phyloP scores from a whole-genome alignment of 2,797 vertebrate species.

The Acipenser ruthenus region DNA sequence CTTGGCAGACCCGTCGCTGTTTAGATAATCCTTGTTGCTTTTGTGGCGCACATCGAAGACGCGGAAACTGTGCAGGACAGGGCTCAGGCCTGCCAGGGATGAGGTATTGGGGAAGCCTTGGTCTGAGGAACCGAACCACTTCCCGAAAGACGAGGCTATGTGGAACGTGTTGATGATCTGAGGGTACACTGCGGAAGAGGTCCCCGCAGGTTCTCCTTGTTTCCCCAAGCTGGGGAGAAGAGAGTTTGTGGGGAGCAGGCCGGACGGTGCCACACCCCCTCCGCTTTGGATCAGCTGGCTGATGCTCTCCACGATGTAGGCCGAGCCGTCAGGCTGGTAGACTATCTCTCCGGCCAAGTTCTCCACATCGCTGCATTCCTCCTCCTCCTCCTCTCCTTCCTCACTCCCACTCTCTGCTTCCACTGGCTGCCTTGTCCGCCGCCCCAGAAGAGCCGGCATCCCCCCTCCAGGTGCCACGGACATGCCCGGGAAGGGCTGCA shows the following conservation, averaged over 20 bases:
- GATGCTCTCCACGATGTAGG: slow-evolving; percentile 98
- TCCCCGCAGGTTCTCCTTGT: slow-evolving; percentile 68
- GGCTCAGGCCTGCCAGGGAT: slow-evolving; percentile 93
- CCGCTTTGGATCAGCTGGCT: slow-evolving; percentile 94
- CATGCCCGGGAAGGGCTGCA: slow-evolving; percentile 68
- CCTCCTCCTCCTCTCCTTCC: slow-evolving; percentile 70
- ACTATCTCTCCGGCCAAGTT: slow-evolving; percentile 96
- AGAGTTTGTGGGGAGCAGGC: slow-evolving; percentile 79
- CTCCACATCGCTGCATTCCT: slow-evolving; percentile 91
- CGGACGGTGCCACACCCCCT: slow-evolving; percentile 51
- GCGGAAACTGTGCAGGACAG: slow-evolving; percentile 99
- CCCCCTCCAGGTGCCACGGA: slow-evolving; percentile 62
- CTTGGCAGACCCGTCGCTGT: slow-evolving; percentile 99
- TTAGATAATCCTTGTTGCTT: slow-evolving; percentile 99
- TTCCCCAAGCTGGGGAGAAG: slow-evolving; percentile 65
- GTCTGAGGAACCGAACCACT: slow-evolving; percentile 97
- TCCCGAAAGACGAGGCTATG: slow-evolving; percentile 99
- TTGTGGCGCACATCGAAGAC: slow-evolving; percentile 99
- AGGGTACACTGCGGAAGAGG: slow-evolving; percentile 84
- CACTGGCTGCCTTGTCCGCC: slow-evolving; percentile 55
- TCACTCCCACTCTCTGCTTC: slow-evolving; percentile 81
- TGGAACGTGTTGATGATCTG: slow-evolving; percentile 99
- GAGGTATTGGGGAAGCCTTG: slow-evolving; percentile 99
- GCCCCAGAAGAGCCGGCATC: slow-evolving; percentile 64
- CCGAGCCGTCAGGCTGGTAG: slow-evolving; percentile 96